Base-by-base conservation (phyloP, 2,888 invertebrate species). In the Entomobrya proxima region DNA sequence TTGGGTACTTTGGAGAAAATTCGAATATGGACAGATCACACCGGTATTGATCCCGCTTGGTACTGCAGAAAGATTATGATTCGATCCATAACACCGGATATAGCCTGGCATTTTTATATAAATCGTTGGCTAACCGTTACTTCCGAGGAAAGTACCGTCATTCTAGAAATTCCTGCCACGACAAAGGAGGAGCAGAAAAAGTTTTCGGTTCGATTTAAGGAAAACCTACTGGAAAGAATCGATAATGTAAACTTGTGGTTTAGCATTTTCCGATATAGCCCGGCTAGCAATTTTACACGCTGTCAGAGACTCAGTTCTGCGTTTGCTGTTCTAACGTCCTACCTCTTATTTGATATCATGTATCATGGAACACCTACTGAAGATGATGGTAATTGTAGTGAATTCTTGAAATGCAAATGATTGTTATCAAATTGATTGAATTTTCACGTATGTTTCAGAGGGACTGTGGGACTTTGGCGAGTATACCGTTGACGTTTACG, bases 261-360 rank as follows among this genome's bases (percentile, higher is more conserved):
- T 18, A 91, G 92, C 82, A 90, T 92, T 40, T 89, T 92, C 37
- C 89, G 90, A 1, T 91, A 91, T 47, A 91, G 91, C 3, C 89
- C 91, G 13, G 79, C 86, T 11, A 91, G 90, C 55, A 76, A 87
- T 1, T 92, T 92, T 83, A 91, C 91, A 0, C 87, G 91, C 7
- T 90, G 90, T 24, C 91, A 91, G 86, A 87, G 92, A 1, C 85
- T 92, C 13, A 90, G 91, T 0, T 91, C 91, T 82, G 91, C 91
- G 0, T 88, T 91, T 67, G 90, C 90, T 24, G 85, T 91, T 7
- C 87, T 92, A 7, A 76, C 91, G 18, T 87, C 90, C 6, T 90
- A 91, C 30, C 21, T 74, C 5, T 18, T 74, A 15, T 86, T 91
- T 0, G 91, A 91, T 76, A 91, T 92, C 21, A 91, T 91, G 91